Conservation (phyloP, 1,140 invertebrate species). For the Drosophila arizonae region DNA sequence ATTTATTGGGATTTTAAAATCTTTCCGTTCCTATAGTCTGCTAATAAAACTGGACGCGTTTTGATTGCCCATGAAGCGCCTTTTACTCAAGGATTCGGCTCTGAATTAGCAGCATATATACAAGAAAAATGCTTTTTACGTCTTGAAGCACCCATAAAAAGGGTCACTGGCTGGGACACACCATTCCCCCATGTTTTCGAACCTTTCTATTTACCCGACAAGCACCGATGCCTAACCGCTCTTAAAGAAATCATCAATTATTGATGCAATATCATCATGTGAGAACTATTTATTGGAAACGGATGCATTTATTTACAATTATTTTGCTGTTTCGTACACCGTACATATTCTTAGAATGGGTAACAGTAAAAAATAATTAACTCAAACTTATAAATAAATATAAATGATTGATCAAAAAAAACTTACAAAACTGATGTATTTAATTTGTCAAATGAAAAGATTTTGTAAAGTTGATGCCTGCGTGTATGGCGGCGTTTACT, state of each 20-base stretch:
- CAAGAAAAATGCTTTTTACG: conserved; percentile 98
- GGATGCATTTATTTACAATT: conserved; percentile 70
- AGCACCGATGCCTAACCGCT: conserved; percentile 94
- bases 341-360: neutral
- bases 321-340: conserved; percentile 1
- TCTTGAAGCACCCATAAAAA: conserved; percentile 94
- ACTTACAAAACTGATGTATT: too few species aligned
- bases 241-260: conserved; percentile 88
- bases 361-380: neutral
- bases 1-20: too few species aligned
- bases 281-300: conserved; percentile 44
- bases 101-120: conserved; percentile 97
- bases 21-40: conserved; percentile 89
- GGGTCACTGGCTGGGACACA: conserved; percentile 98
- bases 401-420: too few species aligned
- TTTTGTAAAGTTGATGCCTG: too few species aligned
- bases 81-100: conserved; percentile 96
- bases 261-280: conserved; percentile 25
- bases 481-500: too few species aligned
- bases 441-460: too few species aligned
- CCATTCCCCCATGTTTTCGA: conserved; percentile 99
- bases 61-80: conserved; percentile 98
- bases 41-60: conserved; percentile 95
- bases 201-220: conserved; percentile 97
- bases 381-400: too few species aligned